These are phyloP conservation scores for Nebria salina DNA, from an alignment of 2,888 invertebrate species.

Conservation along the genomic window DNA sequence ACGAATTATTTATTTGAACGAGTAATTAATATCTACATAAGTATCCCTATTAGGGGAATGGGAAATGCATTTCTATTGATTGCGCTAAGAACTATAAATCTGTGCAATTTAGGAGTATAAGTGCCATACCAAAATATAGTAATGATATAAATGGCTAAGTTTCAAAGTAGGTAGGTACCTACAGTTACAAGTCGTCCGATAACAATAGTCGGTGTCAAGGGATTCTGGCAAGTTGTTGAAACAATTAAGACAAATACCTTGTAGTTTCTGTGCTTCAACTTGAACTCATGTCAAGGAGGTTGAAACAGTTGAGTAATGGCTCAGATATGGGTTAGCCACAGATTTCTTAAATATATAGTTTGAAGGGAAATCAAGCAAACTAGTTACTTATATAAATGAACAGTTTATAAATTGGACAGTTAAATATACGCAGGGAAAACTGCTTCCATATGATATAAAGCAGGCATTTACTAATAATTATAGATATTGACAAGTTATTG, in stretches of 20 bases:
- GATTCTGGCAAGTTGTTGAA: not conserved
- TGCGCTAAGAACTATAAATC: not conserved
- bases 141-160: not conserved
- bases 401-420: no score
- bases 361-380: not conserved
- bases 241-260: not conserved
- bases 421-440: no score
- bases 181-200: not conserved
- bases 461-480: no score
- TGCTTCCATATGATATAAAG: no score
- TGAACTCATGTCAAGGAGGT: constrained; percentile 1
- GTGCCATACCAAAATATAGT: not conserved
- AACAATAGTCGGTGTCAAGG: not conserved
- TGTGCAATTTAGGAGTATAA: not conserved
- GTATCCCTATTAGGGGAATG: no score
- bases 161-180: not conserved
- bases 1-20: no score
- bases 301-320: not conserved
- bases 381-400: no score
- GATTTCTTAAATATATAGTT: not conserved
- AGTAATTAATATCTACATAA: no score
- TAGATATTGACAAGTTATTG: no score
- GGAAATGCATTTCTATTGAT: not conserved
- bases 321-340: not conserved
- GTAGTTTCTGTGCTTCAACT: not conserved